Conservation (phyloP, 2,888 invertebrate species). For the Perizoma affinitatum region DNA sequence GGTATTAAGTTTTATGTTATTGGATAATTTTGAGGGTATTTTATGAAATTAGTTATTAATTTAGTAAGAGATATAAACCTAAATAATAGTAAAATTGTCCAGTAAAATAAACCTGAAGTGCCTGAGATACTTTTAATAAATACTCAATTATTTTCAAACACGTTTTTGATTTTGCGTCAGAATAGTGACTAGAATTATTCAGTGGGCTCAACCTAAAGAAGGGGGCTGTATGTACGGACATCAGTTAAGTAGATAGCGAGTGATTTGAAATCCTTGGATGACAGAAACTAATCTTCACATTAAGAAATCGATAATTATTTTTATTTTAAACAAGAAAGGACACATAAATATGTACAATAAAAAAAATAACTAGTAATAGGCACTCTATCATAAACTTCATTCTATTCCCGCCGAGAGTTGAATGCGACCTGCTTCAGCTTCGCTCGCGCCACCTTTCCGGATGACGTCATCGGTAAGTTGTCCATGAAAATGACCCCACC, state of each 20-base stretch:
- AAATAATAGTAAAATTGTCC: too few relatives aligned
- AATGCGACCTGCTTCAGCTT: constrained; percentile 42
- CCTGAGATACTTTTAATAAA: constrained; percentile 4
- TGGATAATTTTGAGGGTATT: background rate
- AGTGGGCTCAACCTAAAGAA: too few relatives aligned
- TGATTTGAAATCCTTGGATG: too few relatives aligned
- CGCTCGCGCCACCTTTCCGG: constrained; percentile 55
- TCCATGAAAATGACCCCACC: constrained; percentile 67
- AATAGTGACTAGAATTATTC: too few relatives aligned
- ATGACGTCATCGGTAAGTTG: constrained; percentile 55
- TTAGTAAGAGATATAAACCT: too few relatives aligned
- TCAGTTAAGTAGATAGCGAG: too few relatives aligned
- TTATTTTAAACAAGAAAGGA: too few relatives aligned
- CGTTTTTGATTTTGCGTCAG: too few relatives aligned
- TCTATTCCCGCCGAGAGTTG: constrained; percentile 40
- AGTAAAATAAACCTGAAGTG: background rate
- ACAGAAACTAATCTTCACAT: too few relatives aligned
- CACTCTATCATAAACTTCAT: background rate
- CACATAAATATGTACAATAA: background rate
- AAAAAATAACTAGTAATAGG: background rate
- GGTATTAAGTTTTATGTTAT: background rate
- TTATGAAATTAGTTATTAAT: background rate
- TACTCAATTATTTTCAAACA: background rate
- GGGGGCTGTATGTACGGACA: too few relatives aligned
- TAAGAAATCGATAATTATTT: too few relatives aligned